phyloP scores from a whole-genome alignment of 1,140 invertebrate species.

The Caenorhabditis latens region DNA sequence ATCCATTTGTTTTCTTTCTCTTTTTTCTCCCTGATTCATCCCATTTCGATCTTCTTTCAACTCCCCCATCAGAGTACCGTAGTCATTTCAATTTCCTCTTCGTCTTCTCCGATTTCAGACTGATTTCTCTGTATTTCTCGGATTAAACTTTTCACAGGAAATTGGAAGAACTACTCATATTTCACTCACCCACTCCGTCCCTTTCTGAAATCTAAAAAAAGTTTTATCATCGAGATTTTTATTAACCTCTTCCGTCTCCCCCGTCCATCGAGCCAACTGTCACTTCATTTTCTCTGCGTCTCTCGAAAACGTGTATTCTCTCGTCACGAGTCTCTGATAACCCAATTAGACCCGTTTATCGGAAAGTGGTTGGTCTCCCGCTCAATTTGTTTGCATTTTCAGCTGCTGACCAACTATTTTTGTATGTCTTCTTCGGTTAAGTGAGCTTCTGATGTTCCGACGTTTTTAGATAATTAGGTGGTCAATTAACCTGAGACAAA shows the following conservation, averaged over 20 bases:
- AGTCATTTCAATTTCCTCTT: background rate
- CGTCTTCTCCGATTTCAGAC: background rate
- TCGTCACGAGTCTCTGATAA: background rate
- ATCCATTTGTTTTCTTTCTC: background rate
- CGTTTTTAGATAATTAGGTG: too few species aligned
- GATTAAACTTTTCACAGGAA: background rate
- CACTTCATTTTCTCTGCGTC: background rate
- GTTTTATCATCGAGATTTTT: too few species aligned
- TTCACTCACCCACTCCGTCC: background rate
- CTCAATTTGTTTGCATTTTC: too few species aligned
- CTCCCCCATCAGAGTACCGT: background rate
- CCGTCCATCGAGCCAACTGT: background rate
- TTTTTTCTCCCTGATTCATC: background rate
- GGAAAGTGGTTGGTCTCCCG: too few species aligned
- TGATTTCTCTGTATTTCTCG: background rate
- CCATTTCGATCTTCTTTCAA: background rate
- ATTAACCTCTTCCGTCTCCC: background rate
- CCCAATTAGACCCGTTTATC: background rate
- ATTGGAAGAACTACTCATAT: conserved; percentile 1
- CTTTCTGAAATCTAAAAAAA: background rate
- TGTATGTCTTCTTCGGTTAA: too few species aligned
- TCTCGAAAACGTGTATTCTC: background rate
- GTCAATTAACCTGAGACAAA: too few species aligned
- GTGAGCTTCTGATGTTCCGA: too few species aligned
- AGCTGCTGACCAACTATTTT: too few species aligned